Evolutionary conservation across 2,113 vertebrate genomes (phyloP).

Genomic region (Irena cyanogastra): DNA sequence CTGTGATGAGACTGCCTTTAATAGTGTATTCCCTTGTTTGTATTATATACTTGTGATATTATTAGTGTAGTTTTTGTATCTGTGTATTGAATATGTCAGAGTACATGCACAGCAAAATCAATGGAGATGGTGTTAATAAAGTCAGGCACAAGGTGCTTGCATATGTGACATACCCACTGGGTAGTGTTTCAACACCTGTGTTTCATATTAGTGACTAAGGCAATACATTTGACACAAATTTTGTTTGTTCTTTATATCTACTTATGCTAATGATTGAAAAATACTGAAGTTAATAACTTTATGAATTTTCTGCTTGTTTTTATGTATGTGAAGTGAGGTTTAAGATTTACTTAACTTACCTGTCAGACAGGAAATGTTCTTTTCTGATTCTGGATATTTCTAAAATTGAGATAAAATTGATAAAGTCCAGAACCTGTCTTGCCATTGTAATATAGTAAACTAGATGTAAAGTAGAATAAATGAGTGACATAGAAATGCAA

Average conservation of each 20-base stretch:
- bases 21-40: background rate
- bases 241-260: background rate
- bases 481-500: background rate
- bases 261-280: background rate
- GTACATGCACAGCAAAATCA: background rate
- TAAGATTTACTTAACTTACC: background rate
- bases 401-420: background rate
- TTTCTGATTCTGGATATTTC: background rate
- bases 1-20: background rate
- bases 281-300: background rate
- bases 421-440: background rate
- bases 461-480: background rate
- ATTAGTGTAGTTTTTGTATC: background rate
- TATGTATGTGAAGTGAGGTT: background rate
- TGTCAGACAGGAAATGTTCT: background rate
- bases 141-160: background rate
- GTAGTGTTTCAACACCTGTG: rapidly evolving
- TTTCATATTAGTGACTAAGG: background rate
- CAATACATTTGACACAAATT: background rate
- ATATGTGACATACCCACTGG: background rate
- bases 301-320: background rate
- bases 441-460: background rate
- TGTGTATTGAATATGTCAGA: background rate
- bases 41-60: background rate
- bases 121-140: background rate